Evolutionary conservation across 2,888 invertebrate genomes (phyloP).

Genomic region (Drosophila testacea): DNA sequence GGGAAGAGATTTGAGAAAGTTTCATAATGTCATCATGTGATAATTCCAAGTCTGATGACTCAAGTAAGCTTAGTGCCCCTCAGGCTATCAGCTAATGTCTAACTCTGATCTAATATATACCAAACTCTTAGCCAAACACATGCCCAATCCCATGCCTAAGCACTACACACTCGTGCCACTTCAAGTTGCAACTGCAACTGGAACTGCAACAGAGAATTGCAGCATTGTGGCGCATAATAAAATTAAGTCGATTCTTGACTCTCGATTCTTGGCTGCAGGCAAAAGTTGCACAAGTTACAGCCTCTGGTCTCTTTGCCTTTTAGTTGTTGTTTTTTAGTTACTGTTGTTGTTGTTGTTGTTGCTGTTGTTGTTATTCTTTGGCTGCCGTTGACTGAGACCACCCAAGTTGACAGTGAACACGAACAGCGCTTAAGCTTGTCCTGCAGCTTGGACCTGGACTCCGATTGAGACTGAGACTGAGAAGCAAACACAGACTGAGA

Average conservation of each 20-base stretch:
- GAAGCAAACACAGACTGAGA: background rate
- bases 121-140: conserved; percentile 12
- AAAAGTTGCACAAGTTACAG: conserved; percentile 40
- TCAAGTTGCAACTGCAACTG: conserved; percentile 8
- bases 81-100: conserved; percentile 72
- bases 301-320: conserved; percentile 32
- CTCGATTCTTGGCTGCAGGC: conserved; percentile 43
- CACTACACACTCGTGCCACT: background rate
- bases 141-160: background rate
- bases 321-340: conserved; percentile 27
- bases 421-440: conserved; percentile 81
- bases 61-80: conserved; percentile 49
- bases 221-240: conserved; percentile 53
- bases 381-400: conserved; percentile 71
- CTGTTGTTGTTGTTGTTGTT: conserved; percentile 40
- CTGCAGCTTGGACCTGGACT: conserved; percentile 40
- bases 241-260: conserved; percentile 58
- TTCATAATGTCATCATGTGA: conserved; percentile 71
- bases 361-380: conserved; percentile 41
- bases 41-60: conserved; percentile 67
- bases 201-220: conserved; percentile 12
- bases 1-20: background rate
- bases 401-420: conserved; percentile 84
- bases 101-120: conserved; percentile 65
- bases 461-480: conserved; percentile 4